These are phyloP conservation scores for Parasteatoda tepidariorum DNA, from an alignment of 1,140 invertebrate species.

Conservation along the genomic window DNA sequence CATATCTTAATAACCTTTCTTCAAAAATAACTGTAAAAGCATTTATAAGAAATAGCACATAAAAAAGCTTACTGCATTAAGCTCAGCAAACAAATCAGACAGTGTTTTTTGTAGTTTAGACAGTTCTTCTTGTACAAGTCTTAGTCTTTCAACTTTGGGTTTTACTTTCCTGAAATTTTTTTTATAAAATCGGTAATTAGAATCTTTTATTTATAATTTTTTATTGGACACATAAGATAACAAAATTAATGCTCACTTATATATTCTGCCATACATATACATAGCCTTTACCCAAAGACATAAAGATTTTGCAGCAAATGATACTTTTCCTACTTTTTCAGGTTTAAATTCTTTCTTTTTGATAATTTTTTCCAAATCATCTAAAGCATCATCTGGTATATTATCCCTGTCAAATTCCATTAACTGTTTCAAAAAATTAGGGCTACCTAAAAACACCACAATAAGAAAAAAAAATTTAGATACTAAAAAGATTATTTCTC, in stretches of 20 bases:
- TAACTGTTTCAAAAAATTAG: constrained; percentile 74
- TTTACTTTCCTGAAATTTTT: constrained; percentile 34
- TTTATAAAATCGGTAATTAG: background rate
- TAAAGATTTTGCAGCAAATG: constrained; percentile 83
- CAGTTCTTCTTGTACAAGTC: constrained; percentile 39
- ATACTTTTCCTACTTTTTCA: constrained; percentile 83
- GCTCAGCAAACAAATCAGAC: constrained; percentile 3
- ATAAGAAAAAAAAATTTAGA: background rate
- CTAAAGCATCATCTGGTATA: constrained; percentile 82
- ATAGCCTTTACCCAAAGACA: constrained; percentile 92
- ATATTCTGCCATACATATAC: constrained; percentile 88
- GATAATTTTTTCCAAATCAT: constrained; percentile 82
- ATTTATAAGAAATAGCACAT: no score
- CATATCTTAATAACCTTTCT: no score
- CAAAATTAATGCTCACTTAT: constrained; percentile 68
- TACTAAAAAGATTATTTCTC: background rate
- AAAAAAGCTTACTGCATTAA: constrained; percentile 9
- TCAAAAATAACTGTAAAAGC: no score
- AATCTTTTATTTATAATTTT: background rate
- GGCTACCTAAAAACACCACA: constrained; percentile 69
- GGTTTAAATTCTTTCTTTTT: constrained; percentile 86
- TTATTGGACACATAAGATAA: background rate
- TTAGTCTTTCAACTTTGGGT: constrained; percentile 34
- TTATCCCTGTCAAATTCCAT: constrained; percentile 89
- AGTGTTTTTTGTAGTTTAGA: constrained; percentile 24